Conservation (phyloP, 2,888 invertebrate genomes). For the Scaptomyza cyrtandrae region DNA sequence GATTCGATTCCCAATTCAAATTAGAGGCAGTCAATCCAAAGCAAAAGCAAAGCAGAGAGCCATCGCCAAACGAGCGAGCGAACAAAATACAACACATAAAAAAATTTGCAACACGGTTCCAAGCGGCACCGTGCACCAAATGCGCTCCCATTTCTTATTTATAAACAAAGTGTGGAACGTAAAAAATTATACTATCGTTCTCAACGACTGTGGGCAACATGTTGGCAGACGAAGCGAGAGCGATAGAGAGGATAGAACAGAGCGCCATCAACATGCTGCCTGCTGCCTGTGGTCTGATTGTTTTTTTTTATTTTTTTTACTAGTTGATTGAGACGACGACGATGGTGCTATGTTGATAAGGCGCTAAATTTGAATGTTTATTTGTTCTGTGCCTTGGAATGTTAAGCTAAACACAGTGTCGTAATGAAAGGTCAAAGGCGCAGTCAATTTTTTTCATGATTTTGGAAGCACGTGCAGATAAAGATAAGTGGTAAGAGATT, state of each 20-base stretch:
- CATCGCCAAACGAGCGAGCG: constrained; percentile 11
- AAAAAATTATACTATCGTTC: constrained; percentile 19
- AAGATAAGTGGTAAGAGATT: constrained; percentile 4
- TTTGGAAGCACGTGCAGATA: constrained; percentile 39
- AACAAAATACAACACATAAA: constrained; percentile 17
- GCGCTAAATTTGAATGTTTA: constrained; percentile 52
- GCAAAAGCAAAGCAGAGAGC: constrained; percentile 35
- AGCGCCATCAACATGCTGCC: constrained; percentile 43
- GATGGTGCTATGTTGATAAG: constrained; percentile 56
- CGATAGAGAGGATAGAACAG: neutral
- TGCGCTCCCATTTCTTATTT: constrained; percentile 75
- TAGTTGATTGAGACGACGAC: constrained; percentile 15
- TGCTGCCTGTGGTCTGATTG: neutral
- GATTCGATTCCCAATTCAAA: constrained; percentile 58
- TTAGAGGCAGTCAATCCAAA: constrained; percentile 58
- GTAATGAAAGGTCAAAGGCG: constrained; percentile 68
- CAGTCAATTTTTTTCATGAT: constrained; percentile 43
- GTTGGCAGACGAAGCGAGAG: constrained; percentile 37
- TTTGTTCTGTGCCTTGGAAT: constrained; percentile 42
- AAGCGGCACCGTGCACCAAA: constrained; percentile 81
- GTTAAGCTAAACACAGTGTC: neutral
- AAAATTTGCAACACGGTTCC: constrained; percentile 78
- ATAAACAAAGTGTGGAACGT: constrained; percentile 79
- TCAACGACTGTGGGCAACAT: constrained; percentile 60
- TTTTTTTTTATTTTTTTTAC: neutral